phyloP scores from a whole-genome alignment of 2,113 vertebrate genomes.

The Phyllostomus discolor region DNA sequence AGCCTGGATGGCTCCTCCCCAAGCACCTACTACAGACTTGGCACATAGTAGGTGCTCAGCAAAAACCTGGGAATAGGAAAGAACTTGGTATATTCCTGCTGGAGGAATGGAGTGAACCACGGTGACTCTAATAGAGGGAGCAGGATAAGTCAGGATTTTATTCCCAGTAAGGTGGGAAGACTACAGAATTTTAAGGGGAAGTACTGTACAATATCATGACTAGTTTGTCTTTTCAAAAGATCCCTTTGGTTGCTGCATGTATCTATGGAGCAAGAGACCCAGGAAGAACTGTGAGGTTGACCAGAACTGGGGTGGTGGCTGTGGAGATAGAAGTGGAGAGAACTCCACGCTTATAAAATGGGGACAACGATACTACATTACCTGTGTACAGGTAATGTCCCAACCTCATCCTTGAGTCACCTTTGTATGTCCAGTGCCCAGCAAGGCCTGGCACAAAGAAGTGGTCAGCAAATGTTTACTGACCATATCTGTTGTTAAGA shows the following conservation, averaged over 20 bases:
- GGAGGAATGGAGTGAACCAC: background rate
- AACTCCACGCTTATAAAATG: background rate
- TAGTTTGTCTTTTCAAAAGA: constrained; percentile 25
- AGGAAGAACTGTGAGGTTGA: background rate
- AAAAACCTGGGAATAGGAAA: background rate
- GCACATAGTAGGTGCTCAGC: background rate
- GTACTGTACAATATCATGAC: background rate
- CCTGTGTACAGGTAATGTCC: background rate
- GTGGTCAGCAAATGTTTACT: background rate
- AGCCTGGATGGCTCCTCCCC: background rate
- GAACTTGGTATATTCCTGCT: background rate
- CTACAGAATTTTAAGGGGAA: background rate
- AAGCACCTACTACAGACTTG: background rate
- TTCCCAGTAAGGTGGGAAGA: background rate
- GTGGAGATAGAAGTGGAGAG: background rate
- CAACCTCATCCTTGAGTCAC: background rate
- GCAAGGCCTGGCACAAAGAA: background rate
- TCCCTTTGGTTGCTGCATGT: background rate
- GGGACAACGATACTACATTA: background rate
- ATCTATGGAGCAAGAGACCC: background rate
- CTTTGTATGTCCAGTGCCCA: background rate
- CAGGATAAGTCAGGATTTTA: background rate
- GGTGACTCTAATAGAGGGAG: background rate
- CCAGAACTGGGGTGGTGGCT: background rate
- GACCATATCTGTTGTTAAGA: background rate